These are phyloP conservation scores for Dolomedes plantarius DNA, from an alignment of 2,888 invertebrate species.

Conservation along the genomic window DNA sequence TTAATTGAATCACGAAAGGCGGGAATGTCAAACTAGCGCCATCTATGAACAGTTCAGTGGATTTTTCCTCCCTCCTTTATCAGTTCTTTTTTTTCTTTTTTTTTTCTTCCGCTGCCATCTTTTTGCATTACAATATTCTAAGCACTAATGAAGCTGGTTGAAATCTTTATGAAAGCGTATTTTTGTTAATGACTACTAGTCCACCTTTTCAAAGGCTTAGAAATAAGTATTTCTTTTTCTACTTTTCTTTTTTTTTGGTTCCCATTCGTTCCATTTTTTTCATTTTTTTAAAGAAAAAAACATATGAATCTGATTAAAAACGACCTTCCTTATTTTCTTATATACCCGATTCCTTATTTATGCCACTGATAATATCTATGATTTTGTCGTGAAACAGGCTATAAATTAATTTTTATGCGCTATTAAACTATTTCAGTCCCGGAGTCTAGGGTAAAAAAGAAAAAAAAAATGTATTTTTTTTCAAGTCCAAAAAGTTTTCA, in stretches of 20 bases:
- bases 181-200: slow-evolving; percentile 68
- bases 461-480: too few relatives aligned
- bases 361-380: slow-evolving; percentile 20
- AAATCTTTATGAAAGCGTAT: slow-evolving; percentile 63
- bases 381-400: slow-evolving; percentile 39
- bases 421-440: too few relatives aligned
- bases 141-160: slow-evolving; percentile 57
- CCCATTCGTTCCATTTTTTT: slow-evolving; percentile 35
- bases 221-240: slow-evolving; percentile 37
- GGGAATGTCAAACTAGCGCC: slow-evolving; percentile 51
- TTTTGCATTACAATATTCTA: slow-evolving; percentile 64
- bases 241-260: slow-evolving; percentile 13
- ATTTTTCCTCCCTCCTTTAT: slow-evolving; percentile 43
- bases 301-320: slow-evolving; percentile 68
- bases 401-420: slow-evolving; percentile 39
- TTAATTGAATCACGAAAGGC: slow-evolving; percentile 69
- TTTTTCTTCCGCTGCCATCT: slow-evolving; percentile 36
- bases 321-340: slow-evolving; percentile 30
- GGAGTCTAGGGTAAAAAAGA: too few relatives aligned
- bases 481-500: too few relatives aligned
- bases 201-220: slow-evolving; percentile 14
- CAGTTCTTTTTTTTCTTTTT: slow-evolving; percentile 31
- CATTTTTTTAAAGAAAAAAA: slow-evolving; percentile 44
- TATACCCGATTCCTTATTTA: slow-evolving; percentile 53
- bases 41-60: slow-evolving; percentile 33